Evolutionary conservation across 2,113 vertebrate species (phyloP).

Genomic region (Barbus barbus): DNA sequence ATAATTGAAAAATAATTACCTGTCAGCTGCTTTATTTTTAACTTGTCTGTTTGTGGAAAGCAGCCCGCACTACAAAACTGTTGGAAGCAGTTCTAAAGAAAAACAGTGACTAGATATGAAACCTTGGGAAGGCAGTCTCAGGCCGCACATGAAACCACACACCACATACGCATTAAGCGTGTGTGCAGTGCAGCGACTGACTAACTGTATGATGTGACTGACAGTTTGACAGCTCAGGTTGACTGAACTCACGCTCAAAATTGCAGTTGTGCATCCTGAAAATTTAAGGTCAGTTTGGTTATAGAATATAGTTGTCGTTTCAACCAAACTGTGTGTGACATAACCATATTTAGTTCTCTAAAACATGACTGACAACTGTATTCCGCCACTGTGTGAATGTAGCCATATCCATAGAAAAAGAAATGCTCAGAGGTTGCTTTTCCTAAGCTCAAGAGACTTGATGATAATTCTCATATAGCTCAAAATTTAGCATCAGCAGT

Average conservation of each 20-base stretch:
- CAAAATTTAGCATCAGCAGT: no score
- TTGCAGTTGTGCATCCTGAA: neutral
- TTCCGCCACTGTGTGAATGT: neutral
- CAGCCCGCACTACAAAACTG: neutral
- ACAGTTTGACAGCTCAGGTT: slow-evolving; percentile 3
- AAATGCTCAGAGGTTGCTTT: neutral
- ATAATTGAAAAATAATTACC: no score
- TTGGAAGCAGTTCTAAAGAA: neutral
- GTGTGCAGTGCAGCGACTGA: neutral
- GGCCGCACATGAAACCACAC: neutral
- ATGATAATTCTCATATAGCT: no score
- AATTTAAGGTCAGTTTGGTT: neutral
- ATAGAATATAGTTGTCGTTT: neutral
- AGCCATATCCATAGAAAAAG: neutral
- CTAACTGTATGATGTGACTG: neutral
- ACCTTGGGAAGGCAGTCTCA: neutral
- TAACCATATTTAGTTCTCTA: neutral
- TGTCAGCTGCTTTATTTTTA: no score
- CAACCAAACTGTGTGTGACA: neutral
- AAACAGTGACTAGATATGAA: neutral
- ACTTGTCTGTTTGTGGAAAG: no score
- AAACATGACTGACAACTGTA: neutral
- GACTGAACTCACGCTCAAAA: neutral
- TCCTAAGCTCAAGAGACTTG: no score
- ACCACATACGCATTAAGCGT: neutral